Percentiles rank a stretch among this genome's conserved stretches.
phyloP scores from a whole-genome alignment of 2,888 invertebrate species.

The Chamaedrilus cognettii region DNA sequence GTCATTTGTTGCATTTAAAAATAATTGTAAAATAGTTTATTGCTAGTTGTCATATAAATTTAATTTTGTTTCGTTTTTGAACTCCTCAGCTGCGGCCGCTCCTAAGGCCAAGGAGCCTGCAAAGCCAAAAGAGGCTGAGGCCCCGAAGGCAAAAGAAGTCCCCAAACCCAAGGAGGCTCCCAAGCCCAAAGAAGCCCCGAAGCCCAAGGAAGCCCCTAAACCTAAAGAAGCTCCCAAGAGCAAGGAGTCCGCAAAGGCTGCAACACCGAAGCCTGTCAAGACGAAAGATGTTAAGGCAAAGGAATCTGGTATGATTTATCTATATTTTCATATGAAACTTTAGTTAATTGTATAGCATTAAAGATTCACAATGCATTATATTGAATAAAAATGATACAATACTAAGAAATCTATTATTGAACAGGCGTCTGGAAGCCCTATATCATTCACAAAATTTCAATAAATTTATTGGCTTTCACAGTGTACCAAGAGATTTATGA shows the following conservation, averaged over 20 bases:
- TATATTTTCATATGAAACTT: too few species aligned
- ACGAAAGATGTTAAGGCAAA: slow-evolving; percentile 45
- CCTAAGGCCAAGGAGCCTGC: slow-evolving; percentile 19
- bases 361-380: too few species aligned
- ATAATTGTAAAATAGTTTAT: too few species aligned
- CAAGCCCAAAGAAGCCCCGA: slow-evolving; percentile 27
- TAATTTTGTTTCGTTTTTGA: background rate
- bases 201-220: slow-evolving; percentile 29
- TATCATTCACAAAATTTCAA: too few species aligned
- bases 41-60: too few species aligned
- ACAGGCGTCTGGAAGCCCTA: too few species aligned
- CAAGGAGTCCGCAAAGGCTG: slow-evolving; percentile 25
- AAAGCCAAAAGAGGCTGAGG: slow-evolving; percentile 41
- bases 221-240: slow-evolving; percentile 31
- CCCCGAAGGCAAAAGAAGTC: slow-evolving; percentile 28
- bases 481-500: too few species aligned
- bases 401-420: too few species aligned
- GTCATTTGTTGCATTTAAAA: too few species aligned
- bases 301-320: slow-evolving; percentile 34
- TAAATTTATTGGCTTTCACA: too few species aligned
- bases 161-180: slow-evolving; percentile 27
- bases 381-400: too few species aligned
- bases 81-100: slow-evolving; percentile 3
- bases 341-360: too few species aligned
- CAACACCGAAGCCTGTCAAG: slow-evolving; percentile 26